Conservation (phyloP, 2,888 invertebrate species). For the Oeneis ivallda region DNA sequence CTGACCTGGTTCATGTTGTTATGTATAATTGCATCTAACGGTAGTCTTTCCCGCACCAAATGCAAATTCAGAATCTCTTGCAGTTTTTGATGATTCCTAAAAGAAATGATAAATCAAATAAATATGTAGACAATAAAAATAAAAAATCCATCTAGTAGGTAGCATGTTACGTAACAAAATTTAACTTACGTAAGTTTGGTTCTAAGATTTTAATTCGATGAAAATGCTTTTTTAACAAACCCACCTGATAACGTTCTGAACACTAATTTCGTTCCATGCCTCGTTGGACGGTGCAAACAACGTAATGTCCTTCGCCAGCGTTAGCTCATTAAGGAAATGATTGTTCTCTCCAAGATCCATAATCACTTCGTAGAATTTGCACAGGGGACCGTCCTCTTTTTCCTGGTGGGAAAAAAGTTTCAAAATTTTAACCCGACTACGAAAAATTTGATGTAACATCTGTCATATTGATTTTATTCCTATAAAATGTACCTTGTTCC, state of each 20-base stretch:
- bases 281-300: constrained; percentile 95
- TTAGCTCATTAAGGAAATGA: constrained; percentile 86
- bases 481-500: no score
- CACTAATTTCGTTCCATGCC: constrained; percentile 89
- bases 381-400: constrained; percentile 84
- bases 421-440: no score
- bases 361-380: constrained; percentile 91
- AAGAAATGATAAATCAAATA: background rate
- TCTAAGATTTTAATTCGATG: background rate
- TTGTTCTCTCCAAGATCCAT: constrained; percentile 87
- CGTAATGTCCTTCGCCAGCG: constrained; percentile 87
- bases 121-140: no score
- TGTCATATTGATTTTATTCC: no score
- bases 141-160: no score
- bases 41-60: constrained; percentile 88
- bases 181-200: background rate
- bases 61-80: constrained; percentile 91
- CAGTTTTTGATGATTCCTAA: constrained; percentile 85
- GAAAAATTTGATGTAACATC: no score
- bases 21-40: constrained; percentile 87
- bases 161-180: background rate
- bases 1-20: constrained; percentile 86
- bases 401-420: constrained; percentile 51
- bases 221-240: background rate
- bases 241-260: constrained; percentile 86